A percentile compares a stretch with the other conserved stretches of the same genome.
Evolutionary conservation across 2,797 vertebrate species (phyloP).

Genomic region (Ambastaia sidthimunki): DNA sequence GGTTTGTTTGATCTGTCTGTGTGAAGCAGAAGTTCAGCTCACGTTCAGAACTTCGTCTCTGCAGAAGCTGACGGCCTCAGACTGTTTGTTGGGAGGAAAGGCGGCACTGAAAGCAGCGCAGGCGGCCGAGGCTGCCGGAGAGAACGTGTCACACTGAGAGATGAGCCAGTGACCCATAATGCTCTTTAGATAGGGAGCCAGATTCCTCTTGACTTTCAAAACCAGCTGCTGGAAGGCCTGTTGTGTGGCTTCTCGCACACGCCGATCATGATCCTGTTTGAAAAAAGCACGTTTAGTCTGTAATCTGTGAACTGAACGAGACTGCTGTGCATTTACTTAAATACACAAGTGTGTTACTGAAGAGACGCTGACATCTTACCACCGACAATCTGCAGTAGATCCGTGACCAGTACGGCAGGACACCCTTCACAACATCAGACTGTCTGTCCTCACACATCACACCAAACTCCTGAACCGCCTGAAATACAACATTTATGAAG

Average conservation of each 20-base stretch:
- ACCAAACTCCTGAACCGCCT: slow-evolving; percentile 98
- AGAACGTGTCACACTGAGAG: slow-evolving; percentile 92
- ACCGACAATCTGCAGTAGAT: slow-evolving; percentile 97
- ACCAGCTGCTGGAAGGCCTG: slow-evolving; percentile 94
- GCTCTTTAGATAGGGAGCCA: slow-evolving; percentile 94
- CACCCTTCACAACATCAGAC: slow-evolving; percentile 90
- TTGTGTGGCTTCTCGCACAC: slow-evolving; percentile 95
- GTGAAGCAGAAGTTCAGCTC: slow-evolving; percentile 72
- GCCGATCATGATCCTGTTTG: slow-evolving; percentile 90
- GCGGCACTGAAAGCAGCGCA: slow-evolving; percentile 90
- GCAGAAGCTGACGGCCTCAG: slow-evolving; percentile 94
- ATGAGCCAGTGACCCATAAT: slow-evolving; percentile 98
- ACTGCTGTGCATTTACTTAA: neutral
- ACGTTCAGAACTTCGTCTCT: slow-evolving; percentile 93
- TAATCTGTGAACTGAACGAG: neutral
- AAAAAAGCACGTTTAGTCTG: neutral
- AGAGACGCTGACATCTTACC: slow-evolving; percentile 74
- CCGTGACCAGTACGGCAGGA: slow-evolving; percentile 96
- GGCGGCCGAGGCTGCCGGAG: slow-evolving; percentile 91
- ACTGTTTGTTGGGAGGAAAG: slow-evolving; percentile 90
- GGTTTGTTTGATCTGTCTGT: too few species aligned
- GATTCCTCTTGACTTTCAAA: slow-evolving; percentile 91
- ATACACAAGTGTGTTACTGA: neutral
- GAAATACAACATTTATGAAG: slow-evolving; percentile 41
- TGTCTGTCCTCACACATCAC: slow-evolving; percentile 93